phyloP scores from a whole-genome alignment of 2,113 vertebrate species.

The Leptobrachium ailaonicum region DNA sequence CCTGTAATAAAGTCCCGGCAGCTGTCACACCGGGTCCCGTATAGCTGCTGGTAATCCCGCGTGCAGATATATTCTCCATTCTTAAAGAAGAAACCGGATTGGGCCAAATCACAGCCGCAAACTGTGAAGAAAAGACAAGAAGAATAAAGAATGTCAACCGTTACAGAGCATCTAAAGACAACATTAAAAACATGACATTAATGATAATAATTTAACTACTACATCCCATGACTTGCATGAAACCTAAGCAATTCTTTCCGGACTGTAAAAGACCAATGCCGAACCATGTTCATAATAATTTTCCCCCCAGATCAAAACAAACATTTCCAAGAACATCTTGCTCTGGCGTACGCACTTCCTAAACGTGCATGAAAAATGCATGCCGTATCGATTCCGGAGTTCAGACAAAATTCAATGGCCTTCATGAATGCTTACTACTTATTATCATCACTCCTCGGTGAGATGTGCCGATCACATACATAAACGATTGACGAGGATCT shows the following conservation, averaged over 20 bases:
- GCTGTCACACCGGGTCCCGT: constrained; percentile 94
- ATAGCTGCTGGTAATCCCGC: constrained; percentile 94
- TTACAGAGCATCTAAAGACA: not conserved
- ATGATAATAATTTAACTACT: not conserved
- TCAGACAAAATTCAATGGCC: constrained; percentile 31
- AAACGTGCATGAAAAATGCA: constrained; percentile 36
- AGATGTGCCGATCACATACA: not conserved
- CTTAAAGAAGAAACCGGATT: constrained; percentile 98
- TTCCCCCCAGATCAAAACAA: constrained; percentile 12
- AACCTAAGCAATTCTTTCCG: constrained; percentile 4
- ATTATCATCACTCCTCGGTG: constrained; percentile 3
- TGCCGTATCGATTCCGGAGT: constrained; percentile 14
- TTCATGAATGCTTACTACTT: not conserved
- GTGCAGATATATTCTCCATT: constrained; percentile 98
- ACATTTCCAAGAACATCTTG: constrained; percentile 30
- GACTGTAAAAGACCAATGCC: constrained; percentile 20
- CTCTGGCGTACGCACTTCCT: not conserved
- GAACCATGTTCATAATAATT: not conserved
- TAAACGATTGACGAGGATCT: too few relatives aligned
- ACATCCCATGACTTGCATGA: not conserved
- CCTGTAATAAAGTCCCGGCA: constrained; percentile 94
- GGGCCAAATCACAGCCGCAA: constrained; percentile 92
- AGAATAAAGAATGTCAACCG: not conserved
- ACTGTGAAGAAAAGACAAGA: constrained; percentile 73
- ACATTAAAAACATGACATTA: not conserved